phyloP scores from a whole-genome alignment of 1,140 invertebrate species.

The Ruditapes philippinarum region DNA sequence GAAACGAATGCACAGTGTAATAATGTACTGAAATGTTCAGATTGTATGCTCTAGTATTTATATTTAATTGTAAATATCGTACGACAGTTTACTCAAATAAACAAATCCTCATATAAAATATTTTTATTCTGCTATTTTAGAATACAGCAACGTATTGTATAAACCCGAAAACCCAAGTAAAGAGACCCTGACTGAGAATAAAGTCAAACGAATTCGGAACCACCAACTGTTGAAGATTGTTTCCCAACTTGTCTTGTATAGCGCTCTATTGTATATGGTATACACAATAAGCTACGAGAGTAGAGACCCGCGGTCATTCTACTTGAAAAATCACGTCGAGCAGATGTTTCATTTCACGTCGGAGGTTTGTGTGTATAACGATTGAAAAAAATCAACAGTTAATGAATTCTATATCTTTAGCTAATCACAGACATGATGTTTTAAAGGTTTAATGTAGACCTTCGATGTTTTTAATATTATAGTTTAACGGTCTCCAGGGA shows the following conservation, averaged over 20 bases:
- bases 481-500: too few relatives aligned
- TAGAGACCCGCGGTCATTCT: conserved; percentile 60
- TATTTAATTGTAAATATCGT: too few relatives aligned
- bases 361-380: neutral
- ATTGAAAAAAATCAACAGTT: too few relatives aligned
- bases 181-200: neutral
- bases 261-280: conserved; percentile 85
- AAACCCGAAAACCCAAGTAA: conserved; percentile 51
- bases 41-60: too few relatives aligned
- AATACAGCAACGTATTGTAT: neutral
- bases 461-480: too few relatives aligned
- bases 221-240: conserved; percentile 57
- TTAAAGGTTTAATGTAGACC: too few relatives aligned
- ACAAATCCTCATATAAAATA: too few relatives aligned
- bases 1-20: too few relatives aligned
- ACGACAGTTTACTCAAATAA: too few relatives aligned
- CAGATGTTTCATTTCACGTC: neutral
- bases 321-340: conserved; percentile 48
- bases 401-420: too few relatives aligned
- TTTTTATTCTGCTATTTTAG: conserved; percentile 14
- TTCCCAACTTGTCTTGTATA: conserved; percentile 78
- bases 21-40: too few relatives aligned
- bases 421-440: too few relatives aligned
- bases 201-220: conserved; percentile 38
- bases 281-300: conserved; percentile 72